Percentiles rank a stretch among this genome's conserved stretches.
These are phyloP conservation scores for Lepus townsendii DNA, from an alignment of 2,797 vertebrate species.

Conservation along the genomic window DNA sequence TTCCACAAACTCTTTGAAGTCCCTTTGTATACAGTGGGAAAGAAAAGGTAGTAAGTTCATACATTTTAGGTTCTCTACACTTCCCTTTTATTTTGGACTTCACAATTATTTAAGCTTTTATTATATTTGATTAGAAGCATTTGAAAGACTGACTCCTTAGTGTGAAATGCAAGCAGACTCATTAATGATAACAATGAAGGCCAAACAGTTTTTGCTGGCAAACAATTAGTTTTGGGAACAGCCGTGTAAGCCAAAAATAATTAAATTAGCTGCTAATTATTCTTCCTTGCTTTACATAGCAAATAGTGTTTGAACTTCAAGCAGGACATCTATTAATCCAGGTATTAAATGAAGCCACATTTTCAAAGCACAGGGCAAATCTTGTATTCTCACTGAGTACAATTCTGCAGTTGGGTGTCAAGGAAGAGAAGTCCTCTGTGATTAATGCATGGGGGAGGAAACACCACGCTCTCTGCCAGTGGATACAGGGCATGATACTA, in stretches of 20 bases:
- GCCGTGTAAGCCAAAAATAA: constrained; percentile 65
- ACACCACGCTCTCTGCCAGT: background rate
- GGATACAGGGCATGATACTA: background rate
- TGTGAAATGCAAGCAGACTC: constrained; percentile 70
- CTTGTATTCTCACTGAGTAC: constrained; percentile 31
- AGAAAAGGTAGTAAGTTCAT: constrained; percentile 42
- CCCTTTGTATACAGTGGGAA: background rate
- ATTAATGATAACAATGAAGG: constrained; percentile 70
- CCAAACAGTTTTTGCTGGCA: constrained; percentile 64
- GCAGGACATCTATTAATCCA: constrained; percentile 42
- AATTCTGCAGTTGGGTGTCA: constrained; percentile 46
- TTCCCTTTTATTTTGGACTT: constrained; percentile 58
- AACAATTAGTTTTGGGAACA: constrained; percentile 68
- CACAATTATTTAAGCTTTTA: constrained; percentile 65
- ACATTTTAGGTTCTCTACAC: background rate
- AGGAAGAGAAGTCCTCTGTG: constrained; percentile 21
- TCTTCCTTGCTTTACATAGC: constrained; percentile 60
- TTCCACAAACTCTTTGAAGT: no score
- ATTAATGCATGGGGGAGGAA: constrained; percentile 21
- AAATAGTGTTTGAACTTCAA: constrained; percentile 54
- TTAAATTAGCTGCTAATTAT: constrained; percentile 60
- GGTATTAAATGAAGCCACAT: constrained; percentile 59
- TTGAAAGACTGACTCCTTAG: constrained; percentile 59
- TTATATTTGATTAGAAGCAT: constrained; percentile 57
- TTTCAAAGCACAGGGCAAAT: constrained; percentile 57